A percentile compares a stretch with the other conserved stretches of the same genome.
Evolutionary conservation across 2,113 vertebrate species (phyloP).

Genomic region (Chitala chitala): DNA sequence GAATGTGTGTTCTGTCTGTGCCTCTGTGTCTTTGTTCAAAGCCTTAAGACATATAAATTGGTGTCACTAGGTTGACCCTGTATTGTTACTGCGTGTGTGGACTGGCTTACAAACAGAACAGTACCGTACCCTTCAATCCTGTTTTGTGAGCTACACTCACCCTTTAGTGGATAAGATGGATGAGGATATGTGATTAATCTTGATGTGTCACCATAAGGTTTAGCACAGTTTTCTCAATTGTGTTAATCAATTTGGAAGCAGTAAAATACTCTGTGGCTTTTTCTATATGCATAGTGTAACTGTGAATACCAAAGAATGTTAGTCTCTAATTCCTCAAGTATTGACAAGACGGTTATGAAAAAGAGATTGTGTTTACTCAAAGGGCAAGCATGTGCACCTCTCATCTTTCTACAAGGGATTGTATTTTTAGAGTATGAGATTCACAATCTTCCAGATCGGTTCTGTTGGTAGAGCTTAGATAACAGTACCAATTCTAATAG

Average conservation of each 20-base stretch:
- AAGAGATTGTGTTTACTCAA: not conserved
- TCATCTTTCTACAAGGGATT: not conserved
- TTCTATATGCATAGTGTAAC: not conserved
- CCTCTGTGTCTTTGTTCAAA: no score
- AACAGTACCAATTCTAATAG: slow-evolving; percentile 7
- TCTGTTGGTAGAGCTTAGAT: slow-evolving; percentile 14
- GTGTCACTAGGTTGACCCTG: not conserved
- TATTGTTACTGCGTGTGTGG: no score
- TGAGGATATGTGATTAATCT: no score
- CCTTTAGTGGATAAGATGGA: no score
- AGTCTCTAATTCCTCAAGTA: not conserved
- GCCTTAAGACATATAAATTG: not conserved
- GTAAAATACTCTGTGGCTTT: not conserved
- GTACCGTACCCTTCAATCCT: no score
- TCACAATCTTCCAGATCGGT: slow-evolving; percentile 11
- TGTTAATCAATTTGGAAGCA: not conserved
- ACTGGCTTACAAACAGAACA: no score
- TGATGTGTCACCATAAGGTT: not conserved
- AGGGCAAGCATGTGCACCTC: no score
- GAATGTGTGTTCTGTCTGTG: no score
- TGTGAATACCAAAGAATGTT: not conserved
- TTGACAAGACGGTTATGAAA: slow-evolving; percentile 4
- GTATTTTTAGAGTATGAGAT: no score
- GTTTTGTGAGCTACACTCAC: no score
- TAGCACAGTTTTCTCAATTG: not conserved